phyloP scores from a whole-genome alignment of 2,888 invertebrate species.

The Diplazon laetatorius region DNA sequence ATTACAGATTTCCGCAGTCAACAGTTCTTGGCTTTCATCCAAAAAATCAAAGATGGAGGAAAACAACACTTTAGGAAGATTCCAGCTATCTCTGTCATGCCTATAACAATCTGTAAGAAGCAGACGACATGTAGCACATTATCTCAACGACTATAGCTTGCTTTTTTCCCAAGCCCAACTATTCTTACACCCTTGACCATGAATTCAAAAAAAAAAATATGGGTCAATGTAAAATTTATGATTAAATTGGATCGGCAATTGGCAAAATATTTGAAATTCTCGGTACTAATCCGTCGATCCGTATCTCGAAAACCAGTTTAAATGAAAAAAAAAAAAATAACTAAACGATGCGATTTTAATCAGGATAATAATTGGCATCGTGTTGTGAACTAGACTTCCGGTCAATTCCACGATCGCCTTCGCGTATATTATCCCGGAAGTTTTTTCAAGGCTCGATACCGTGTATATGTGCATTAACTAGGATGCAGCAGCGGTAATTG shows the following conservation, averaged over 20 bases:
- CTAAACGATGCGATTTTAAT: slow-evolving; percentile 21
- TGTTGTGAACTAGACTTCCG: slow-evolving; percentile 46
- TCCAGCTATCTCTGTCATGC: too few relatives aligned
- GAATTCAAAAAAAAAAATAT: slow-evolving; percentile 18
- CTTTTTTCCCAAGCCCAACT: too few relatives aligned
- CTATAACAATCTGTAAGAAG: too few relatives aligned
- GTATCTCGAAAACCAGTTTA: slow-evolving; percentile 3
- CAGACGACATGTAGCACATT: too few relatives aligned
- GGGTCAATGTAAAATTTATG: slow-evolving; percentile 29
- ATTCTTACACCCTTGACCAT: background rate
- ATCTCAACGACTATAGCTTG: too few relatives aligned
- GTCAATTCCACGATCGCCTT: slow-evolving; percentile 45
- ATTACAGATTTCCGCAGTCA: too few relatives aligned
- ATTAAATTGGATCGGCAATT: slow-evolving; percentile 5
- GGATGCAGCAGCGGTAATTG: slow-evolving; percentile 34
- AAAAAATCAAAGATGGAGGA: too few relatives aligned
- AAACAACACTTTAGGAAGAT: too few relatives aligned
- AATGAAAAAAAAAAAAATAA: background rate
- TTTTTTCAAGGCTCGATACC: slow-evolving; percentile 37
- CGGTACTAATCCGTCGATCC: slow-evolving; percentile 5
- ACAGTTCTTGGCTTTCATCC: too few relatives aligned
- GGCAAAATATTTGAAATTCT: slow-evolving; percentile 2
- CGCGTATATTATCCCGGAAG: slow-evolving; percentile 52
- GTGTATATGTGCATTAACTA: slow-evolving; percentile 7
- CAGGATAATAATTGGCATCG: slow-evolving; percentile 50